Base-by-base conservation (phyloP, 2,888 invertebrate species). In the Heliconius ethilla region DNA sequence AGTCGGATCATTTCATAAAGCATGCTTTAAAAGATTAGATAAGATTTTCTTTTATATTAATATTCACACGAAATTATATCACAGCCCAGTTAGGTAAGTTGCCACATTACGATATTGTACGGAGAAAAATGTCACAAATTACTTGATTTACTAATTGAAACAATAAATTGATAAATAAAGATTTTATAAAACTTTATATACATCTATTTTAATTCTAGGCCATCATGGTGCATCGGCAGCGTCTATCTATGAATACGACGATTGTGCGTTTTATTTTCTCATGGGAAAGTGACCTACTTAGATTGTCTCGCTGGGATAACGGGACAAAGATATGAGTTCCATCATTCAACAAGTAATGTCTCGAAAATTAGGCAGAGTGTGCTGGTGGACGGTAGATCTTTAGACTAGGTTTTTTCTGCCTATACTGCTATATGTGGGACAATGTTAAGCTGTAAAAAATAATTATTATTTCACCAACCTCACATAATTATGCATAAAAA, bases 401-500 rank as follows among this genome's bases (percentile, higher is more conserved):
- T 0, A 22, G 9, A 9, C 3, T 55, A 55, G 9, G 22, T 55
- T 18, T 9, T 9, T 22, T 55, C 22, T 55, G 22, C 22, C 9
- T 55, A 45, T 33, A 7, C 33, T 33, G 33, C 33, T 33, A 33
- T 33, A 33, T 33, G 33, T 7, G 7, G 7, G 33, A 33, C 33
- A 33, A 33, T 7, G 29, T 33, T 33, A 33, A 33, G 33, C 33
- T 33, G 33, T 33, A 33, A 7, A 7, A 33, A 33, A 33, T 33
- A 33, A 33, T 33, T 7, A 33, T 22, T 2, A 22, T 55, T 22
- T 55, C 9, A 55, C 18, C 22, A 10, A 55, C 9, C 22, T 18
- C 70, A n/a, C 22, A 37, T 13, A 40, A 40, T 40, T 40, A 69
- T 69, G 25, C 25, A 45, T 69, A 25, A 69, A 69, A 40, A 69